A percentile compares a stretch with the other conserved stretches of the same genome.
phyloP scores from a whole-genome alignment of 1,140 invertebrate species.

The Drosophila lacteicornis region DNA sequence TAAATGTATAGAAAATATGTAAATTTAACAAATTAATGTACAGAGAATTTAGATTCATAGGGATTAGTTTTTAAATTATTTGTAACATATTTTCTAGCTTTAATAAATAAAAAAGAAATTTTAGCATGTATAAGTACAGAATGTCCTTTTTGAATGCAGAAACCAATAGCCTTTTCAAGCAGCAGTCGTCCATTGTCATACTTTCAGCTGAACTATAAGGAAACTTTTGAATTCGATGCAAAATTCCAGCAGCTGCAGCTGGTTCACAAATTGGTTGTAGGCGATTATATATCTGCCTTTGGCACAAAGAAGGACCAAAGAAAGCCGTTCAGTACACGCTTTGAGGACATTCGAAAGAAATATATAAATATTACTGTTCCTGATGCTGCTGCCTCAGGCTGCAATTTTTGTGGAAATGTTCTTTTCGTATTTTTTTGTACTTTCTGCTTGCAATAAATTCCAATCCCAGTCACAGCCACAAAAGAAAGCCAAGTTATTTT shows the following conservation, averaged over 20 bases:
- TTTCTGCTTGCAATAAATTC: constrained; percentile 25
- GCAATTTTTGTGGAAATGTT: constrained; percentile 17
- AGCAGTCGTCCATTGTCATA: not conserved
- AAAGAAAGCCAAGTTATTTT: constrained; percentile 3
- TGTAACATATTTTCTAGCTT: too few species aligned
- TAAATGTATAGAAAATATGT: too few species aligned
- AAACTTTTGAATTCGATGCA: constrained; percentile 1
- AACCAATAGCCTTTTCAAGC: not conserved
- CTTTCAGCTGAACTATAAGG: not conserved
- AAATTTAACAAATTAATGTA: too few species aligned
- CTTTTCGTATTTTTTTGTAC: not conserved
- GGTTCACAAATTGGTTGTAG: constrained; percentile 5
- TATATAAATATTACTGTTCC: constrained; percentile 29
- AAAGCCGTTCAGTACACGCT: constrained; percentile 11
- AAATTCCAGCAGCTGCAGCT: constrained; percentile 1
- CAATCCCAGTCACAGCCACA: not conserved
- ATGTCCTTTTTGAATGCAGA: not conserved
- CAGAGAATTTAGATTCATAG: too few species aligned
- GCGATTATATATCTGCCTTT: constrained; percentile 23
- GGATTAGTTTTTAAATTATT: too few species aligned
- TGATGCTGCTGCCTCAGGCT: constrained; percentile 20
- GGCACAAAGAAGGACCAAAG: constrained; percentile 12
- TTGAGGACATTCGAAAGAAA: constrained; percentile 21
- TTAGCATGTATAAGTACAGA: too few species aligned
- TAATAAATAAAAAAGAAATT: too few species aligned